A percentile compares a stretch with the other conserved stretches of the same genome.
Conservation (phyloP, 2,888 invertebrate species). For the Unio delphinus region DNA sequence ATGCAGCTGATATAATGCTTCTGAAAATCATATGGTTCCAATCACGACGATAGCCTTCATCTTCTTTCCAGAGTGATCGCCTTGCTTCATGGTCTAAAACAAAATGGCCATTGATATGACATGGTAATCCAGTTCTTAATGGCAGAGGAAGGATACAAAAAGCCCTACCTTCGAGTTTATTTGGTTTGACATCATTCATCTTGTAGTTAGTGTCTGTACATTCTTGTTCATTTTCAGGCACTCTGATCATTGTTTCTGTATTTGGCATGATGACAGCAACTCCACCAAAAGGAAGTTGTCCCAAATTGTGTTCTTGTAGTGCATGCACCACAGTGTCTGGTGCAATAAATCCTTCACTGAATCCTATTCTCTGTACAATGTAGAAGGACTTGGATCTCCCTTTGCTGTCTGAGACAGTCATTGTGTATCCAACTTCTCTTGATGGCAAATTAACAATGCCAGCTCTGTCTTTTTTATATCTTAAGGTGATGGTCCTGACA, state of each 20-base stretch:
- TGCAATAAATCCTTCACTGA: slow-evolving; percentile 13
- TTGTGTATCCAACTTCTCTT: slow-evolving; percentile 4
- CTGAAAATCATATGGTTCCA: slow-evolving; percentile 54
- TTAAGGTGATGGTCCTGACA: slow-evolving; percentile 3
- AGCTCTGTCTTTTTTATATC: slow-evolving; percentile 5
- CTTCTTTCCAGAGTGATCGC: slow-evolving; percentile 28
- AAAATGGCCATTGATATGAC: slow-evolving; percentile 52
- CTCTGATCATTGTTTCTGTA: background rate
- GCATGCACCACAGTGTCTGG: slow-evolving; percentile 32
- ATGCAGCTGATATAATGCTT: slow-evolving; percentile 48
- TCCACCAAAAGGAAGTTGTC: slow-evolving; percentile 48
- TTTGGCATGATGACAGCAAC: slow-evolving; percentile 31
- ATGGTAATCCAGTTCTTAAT: slow-evolving; percentile 42
- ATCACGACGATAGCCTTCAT: slow-evolving; percentile 33
- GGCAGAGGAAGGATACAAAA: slow-evolving; percentile 61
- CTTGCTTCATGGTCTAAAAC: slow-evolving; percentile 49
- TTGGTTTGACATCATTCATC: background rate
- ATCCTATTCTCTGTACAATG: slow-evolving; percentile 53
- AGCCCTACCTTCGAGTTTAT: slow-evolving; percentile 11
- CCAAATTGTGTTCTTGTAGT: slow-evolving; percentile 35
- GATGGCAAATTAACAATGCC: background rate
- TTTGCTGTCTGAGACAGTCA: slow-evolving; percentile 12
- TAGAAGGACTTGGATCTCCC: slow-evolving; percentile 38
- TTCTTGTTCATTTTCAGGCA: no score
- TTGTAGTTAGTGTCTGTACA: background rate